Base-by-base conservation (phyloP, 2,797 vertebrate species). In the Trachops cirrhosus region DNA sequence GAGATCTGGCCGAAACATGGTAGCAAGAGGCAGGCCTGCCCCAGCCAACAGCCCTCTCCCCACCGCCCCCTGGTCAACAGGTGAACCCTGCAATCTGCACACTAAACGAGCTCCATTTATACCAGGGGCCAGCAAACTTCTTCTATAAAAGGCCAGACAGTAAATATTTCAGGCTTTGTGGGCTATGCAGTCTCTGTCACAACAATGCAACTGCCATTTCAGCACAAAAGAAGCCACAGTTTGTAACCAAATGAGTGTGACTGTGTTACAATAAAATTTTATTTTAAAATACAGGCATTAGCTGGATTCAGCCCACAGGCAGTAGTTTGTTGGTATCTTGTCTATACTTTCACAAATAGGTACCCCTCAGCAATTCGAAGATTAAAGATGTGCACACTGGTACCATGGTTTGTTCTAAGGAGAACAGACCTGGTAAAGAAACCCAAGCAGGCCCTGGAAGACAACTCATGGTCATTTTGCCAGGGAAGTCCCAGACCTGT, bases 211-310 rank as follows among this genome's bases (percentile, higher is more conserved):
- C 39, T 67, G 93, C 48, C 78, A 88, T 86, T 95, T 94, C 48
- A 85, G 37, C 73, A 77, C 1, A 18, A 96, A 95, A 88, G 67
- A 37, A 94, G 21, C 37, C 54, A 89, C 6, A 70, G 41, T 91
- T 64, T 77, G 59, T 70, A 59, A 86, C 34, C 64, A 71, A 67
- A 86, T 54, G 21, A 67, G 37, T 46, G 39, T 64, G 54, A 41
- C 34, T 91, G 3, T 80, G 32, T 94, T 95, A 57, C 77, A 85
- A n/a, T 34, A 92, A 96, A 93, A 86, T 12, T 92, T 73, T n/a
- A 93, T 57, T 82, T 94, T 74, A 14, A 62, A 92, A 95, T 86
- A 59, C 37, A 86, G 29, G 18, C 26, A 34, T 64, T 39, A 90
- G 37, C 7, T 85, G 26, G 8, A 92, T 82, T 67, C 71, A 29